Base-by-base conservation (phyloP, 2,888 invertebrate species). In the Deroplatys truncata region DNA sequence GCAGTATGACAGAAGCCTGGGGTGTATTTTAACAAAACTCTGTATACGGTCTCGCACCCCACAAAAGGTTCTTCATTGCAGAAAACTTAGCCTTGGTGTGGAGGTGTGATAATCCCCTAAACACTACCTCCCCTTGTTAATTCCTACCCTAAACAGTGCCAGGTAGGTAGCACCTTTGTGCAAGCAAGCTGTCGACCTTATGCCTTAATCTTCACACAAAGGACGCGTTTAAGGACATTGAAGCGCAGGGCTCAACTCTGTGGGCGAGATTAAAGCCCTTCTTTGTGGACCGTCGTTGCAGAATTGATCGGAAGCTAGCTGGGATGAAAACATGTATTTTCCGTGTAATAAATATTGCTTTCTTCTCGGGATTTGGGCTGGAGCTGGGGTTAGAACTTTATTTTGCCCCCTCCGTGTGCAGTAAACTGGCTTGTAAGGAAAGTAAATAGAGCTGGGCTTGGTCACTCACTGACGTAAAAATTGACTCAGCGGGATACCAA, bases 391-490 rank as follows among this genome's bases (percentile, higher is more conserved):
- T 72, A 72, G 56, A 25, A 72, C 56, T 72, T 72, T 72, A 72
- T 72, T 72, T 72, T 72, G 56, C 56, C 56, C 56, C 56, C 56
- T 72, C 56, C 56, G 56, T 72, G 56, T 72, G 56, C 56, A 72
- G 56, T 72, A 72, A 72, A 72, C 56, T 72, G 56, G 56, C 56
- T 72, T 72, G 56, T 20, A 72, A 72, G 56, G 56, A 72, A 72
- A 72, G 56, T 72, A 72, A 72, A 72, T 72, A 72, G 56, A 72
- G 1, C 56, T 16, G 56, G 56, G 56, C 56, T 72, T 72, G 56
- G 56, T 72, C 56, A 72, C 56, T 87, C 87, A 87, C 35, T 87
- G 87, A 87, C 87, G 83, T 87, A 87, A 87, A 87, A 87, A 87
- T 87, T 87, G 82, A 28, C 87, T 35, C 87, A 82, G 83, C 82